Percentiles rank a stretch among this genome's conserved stretches.
Conservation (phyloP, 2,113 vertebrate genomes). For the Zapus hudsonius region DNA sequence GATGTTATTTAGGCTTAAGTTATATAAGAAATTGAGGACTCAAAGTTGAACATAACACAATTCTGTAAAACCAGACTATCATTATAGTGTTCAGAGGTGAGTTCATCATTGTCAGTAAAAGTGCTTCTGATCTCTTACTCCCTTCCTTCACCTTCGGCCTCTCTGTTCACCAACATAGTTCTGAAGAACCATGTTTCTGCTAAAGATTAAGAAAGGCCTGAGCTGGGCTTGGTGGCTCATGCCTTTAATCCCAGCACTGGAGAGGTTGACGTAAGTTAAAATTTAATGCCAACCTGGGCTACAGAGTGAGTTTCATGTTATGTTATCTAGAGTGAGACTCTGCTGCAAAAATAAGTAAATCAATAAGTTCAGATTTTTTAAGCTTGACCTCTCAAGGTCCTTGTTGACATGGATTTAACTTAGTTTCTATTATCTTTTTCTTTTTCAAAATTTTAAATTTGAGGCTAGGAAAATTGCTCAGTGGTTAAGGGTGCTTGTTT, state of each 20-base stretch:
- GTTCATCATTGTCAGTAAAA: neutral
- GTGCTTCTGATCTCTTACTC: neutral
- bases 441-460: neutral
- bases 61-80: neutral
- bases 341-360: no score
- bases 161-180: neutral
- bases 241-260: no score
- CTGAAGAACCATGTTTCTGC: neutral
- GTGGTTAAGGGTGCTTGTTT: no score
- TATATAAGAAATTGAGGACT: neutral
- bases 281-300: no score
- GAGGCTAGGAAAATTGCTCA: no score
- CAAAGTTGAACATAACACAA: neutral
- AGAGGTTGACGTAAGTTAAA: no score
- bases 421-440: conserved; percentile 36
- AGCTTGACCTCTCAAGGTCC: neutral
- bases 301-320: no score
- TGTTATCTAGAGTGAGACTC: no score
- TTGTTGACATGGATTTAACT: neutral
- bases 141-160: neutral
- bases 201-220: conserved; percentile 11
- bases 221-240: neutral
- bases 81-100: neutral
- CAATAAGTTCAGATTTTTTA: neutral
- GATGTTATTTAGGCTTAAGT: neutral